These are phyloP conservation scores for Stichodactyla mertensii DNA, from an alignment of 64 coral and sea anemone species.

Conservation along the genomic window DNA sequence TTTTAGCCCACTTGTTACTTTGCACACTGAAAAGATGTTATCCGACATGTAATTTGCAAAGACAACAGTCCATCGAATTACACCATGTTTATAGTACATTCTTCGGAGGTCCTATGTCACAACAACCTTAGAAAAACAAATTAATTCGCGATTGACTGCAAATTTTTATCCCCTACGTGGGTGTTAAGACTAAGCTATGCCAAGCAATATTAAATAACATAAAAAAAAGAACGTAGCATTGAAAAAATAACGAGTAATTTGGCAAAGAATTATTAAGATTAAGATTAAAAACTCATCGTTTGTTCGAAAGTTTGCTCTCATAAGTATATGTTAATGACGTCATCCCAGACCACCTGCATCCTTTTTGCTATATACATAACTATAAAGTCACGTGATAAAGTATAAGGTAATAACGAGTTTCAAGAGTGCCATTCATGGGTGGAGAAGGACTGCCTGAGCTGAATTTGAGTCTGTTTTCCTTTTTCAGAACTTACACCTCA, in stretches of 20 bases:
- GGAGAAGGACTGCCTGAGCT: not conserved
- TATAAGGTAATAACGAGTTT: not conserved
- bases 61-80: not conserved
- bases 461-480: no score
- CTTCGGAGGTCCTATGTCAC: not conserved
- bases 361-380: not conserved
- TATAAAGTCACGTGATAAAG: not conserved
- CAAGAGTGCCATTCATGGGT: not conserved
- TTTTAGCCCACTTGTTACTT: not conserved
- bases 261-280: not conserved
- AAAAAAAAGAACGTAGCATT: not conserved
- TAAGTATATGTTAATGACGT: not conserved
- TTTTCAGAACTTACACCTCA: no score
- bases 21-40: not conserved
- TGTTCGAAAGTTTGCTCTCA: no score
- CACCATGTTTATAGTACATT: conserved; percentile 3
- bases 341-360: not conserved
- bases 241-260: not conserved
- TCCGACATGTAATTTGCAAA: not conserved
- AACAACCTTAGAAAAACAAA: not conserved
- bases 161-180: not conserved
- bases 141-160: not conserved
- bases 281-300: not conserved
- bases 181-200: not conserved
- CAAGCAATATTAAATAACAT: not conserved